phyloP scores from a whole-genome alignment of 2,888 invertebrate species.

The Phania funesta region DNA sequence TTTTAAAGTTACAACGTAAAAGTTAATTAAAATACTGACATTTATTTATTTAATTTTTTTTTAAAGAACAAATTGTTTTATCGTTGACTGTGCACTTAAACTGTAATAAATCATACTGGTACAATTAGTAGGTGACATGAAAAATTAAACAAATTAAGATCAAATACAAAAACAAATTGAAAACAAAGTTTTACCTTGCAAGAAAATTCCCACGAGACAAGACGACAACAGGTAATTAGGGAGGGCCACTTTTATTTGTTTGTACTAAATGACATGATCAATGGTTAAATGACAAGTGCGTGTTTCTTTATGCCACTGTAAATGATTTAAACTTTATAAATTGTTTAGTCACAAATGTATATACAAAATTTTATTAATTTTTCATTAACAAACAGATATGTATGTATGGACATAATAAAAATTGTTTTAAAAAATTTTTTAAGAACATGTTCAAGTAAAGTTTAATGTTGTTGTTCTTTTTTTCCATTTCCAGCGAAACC shows the following conservation, averaged over 20 bases:
- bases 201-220: constrained; percentile 56
- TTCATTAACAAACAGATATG: no score
- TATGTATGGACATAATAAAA: no score
- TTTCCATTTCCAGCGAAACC: constrained; percentile 84
- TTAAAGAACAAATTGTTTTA: background rate
- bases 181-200: constrained; percentile 26
- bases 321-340: constrained; percentile 33
- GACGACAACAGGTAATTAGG: constrained; percentile 32
- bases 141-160: constrained; percentile 18
- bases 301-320: constrained; percentile 34
- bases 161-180: background rate
- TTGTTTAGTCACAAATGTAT: no score
- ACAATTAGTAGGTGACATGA: constrained; percentile 49
- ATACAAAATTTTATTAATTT: no score
- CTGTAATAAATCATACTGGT: constrained; percentile 33
- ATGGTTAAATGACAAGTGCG: constrained; percentile 28
- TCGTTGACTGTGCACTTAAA: background rate
- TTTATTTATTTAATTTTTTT: no score
- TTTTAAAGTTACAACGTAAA: no score
- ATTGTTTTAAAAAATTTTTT: no score
- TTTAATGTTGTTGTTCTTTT: background rate
- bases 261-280: background rate
- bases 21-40: no score
- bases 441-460: background rate
- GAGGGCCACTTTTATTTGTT: constrained; percentile 37